Conservation (phyloP, 2,797 vertebrate genomes). For the Parambassis ranga region DNA sequence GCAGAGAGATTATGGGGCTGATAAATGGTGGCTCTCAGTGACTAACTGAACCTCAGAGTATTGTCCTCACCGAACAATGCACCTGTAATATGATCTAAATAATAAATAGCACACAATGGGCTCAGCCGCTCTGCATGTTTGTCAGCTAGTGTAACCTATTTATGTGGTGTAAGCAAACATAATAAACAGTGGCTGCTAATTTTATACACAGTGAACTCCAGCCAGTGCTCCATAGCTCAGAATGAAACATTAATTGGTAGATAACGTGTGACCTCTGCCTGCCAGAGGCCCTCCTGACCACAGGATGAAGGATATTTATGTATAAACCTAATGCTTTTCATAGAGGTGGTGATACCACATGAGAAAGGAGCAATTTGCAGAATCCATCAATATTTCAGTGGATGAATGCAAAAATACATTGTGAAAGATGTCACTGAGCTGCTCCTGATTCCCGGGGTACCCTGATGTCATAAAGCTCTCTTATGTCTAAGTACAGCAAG, state of each 20-base stretch:
- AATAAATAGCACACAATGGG: conserved; percentile 2
- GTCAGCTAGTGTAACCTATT: conserved; percentile 3
- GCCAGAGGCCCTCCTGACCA: not conserved
- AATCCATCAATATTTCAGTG: conserved; percentile 55
- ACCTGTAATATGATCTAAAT: conserved; percentile 31
- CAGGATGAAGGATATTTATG: not conserved
- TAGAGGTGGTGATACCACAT: not conserved
- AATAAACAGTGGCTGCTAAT: too few species aligned
- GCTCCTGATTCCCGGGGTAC: not conserved
- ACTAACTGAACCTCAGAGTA: conserved; percentile 5
- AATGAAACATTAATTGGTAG: not conserved
- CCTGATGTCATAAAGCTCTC: not conserved
- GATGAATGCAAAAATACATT: conserved; percentile 42
- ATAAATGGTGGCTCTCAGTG: conserved; percentile 5
- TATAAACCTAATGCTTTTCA: conserved; percentile 15
- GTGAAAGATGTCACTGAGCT: conserved; percentile 22
- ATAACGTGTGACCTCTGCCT: not conserved
- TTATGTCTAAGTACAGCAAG: not conserved
- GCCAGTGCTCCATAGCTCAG: not conserved
- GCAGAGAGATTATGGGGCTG: conserved; percentile 9
- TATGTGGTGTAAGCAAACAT: not conserved
- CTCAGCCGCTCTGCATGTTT: conserved; percentile 7
- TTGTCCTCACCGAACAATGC: conserved; percentile 9
- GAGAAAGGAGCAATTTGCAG: conserved; percentile 1
- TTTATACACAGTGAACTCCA: too few species aligned